Conservation (phyloP, 2,797 vertebrate genomes). For the Odontamblyopus rebecca region DNA sequence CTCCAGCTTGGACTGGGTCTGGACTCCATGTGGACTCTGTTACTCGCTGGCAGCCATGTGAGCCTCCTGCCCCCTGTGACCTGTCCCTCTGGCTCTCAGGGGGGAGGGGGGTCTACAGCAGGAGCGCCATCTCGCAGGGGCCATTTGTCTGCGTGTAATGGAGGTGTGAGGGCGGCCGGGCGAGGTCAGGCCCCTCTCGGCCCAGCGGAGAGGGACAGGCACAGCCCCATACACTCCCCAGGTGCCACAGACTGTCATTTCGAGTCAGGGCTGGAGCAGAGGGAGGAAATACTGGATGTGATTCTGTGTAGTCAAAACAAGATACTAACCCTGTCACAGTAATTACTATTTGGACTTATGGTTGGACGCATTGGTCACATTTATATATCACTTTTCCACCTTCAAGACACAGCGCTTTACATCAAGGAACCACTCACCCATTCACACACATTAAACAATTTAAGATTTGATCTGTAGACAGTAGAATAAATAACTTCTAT, state of each 20-base stretch:
- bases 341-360: too few relatives aligned
- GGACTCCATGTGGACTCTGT: constrained; percentile 37
- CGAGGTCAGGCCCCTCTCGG: constrained; percentile 51
- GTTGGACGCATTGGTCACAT: too few relatives aligned
- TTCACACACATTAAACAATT: too few relatives aligned
- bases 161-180: constrained; percentile 61
- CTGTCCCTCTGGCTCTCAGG: constrained; percentile 34
- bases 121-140: constrained; percentile 24
- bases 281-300: not conserved
- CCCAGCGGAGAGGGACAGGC: constrained; percentile 47
- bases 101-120: constrained; percentile 33
- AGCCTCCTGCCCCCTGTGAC: constrained; percentile 55
- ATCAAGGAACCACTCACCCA: too few relatives aligned
- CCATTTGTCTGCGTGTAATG: constrained; percentile 72
- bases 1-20: not conserved
- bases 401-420: too few relatives aligned
- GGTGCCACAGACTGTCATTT: constrained; percentile 28
- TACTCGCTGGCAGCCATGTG: constrained; percentile 41
- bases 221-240: constrained; percentile 45
- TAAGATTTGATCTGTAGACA: too few relatives aligned
- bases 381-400: too few relatives aligned
- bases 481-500: too few relatives aligned
- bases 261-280: constrained; percentile 34
- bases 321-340: too few relatives aligned
- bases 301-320: not conserved